These are phyloP conservation scores for Alexandromys fortis DNA, from an alignment of 2,113 vertebrate species.

Conservation along the genomic window DNA sequence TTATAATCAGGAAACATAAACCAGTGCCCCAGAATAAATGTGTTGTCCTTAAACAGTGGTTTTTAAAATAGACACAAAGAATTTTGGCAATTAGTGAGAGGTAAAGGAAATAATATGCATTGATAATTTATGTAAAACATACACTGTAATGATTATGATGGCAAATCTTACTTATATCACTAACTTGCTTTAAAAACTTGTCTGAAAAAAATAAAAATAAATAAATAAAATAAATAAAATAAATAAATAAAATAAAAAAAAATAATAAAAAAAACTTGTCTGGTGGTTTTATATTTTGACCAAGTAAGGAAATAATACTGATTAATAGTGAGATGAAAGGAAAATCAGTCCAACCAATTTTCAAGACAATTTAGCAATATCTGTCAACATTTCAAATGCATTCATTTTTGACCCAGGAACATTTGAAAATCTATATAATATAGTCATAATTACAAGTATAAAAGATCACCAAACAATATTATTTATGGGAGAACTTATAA, in stretches of 20 bases:
- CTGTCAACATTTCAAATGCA: constrained; percentile 39
- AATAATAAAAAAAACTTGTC: not conserved
- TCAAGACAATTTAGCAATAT: constrained; percentile 42
- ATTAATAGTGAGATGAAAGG: not conserved
- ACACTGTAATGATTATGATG: constrained; percentile 13
- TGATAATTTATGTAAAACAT: constrained; percentile 47
- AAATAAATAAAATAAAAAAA: too few relatives aligned
- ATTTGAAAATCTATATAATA: constrained; percentile 9
- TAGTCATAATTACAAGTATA: not conserved
- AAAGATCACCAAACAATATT: not conserved
- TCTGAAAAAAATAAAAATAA: too few relatives aligned
- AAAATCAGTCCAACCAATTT: constrained; percentile 36
- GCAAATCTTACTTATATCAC: constrained; percentile 28
- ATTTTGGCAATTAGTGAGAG: constrained; percentile 57
- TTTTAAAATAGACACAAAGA: constrained; percentile 65
- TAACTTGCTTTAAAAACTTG: not conserved
- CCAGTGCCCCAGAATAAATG: constrained; percentile 46
- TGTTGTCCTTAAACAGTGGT: constrained; percentile 67
- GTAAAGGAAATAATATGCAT: not conserved
- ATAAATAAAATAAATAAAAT: too few relatives aligned
- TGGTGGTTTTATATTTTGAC: not conserved
- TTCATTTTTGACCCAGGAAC: constrained; percentile 25
- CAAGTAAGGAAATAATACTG: not conserved
- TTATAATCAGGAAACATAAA: constrained; percentile 69
- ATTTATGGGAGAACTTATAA: not conserved